A percentile compares a stretch with the other conserved stretches of the same genome.
phyloP scores from a whole-genome alignment of 1,140 invertebrate genomes.

The Propsilocerus akamusi region DNA sequence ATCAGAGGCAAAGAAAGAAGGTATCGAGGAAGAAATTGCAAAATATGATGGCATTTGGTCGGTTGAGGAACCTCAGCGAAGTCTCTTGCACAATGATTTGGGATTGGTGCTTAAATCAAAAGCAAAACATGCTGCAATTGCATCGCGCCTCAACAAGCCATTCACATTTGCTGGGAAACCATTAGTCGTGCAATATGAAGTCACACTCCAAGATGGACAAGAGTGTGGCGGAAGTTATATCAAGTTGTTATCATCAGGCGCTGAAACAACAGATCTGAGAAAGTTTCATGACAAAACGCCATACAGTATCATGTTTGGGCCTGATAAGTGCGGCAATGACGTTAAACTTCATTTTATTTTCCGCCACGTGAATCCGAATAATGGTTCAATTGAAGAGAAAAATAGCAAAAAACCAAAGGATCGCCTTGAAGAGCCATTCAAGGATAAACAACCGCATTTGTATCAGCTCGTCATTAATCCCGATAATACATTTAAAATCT shows the following conservation, averaged over 20 bases:
- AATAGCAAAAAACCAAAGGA: constrained; percentile 79
- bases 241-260: constrained; percentile 63
- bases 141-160: constrained; percentile 56
- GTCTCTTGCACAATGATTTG: constrained; percentile 62
- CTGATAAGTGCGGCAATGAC: constrained; percentile 96
- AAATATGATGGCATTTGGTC: constrained; percentile 83
- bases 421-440: constrained; percentile 73
- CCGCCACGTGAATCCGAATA: constrained; percentile 85
- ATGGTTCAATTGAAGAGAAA: constrained; percentile 74
- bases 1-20: constrained; percentile 88
- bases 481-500: constrained; percentile 64
- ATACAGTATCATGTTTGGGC: constrained; percentile 98
- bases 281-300: constrained; percentile 88
- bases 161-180: constrained; percentile 79
- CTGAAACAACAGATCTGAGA: constrained; percentile 49
- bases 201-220: constrained; percentile 77
- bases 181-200: constrained; percentile 89
- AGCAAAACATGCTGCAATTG: constrained; percentile 91
- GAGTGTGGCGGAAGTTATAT: constrained; percentile 98
- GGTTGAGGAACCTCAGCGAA: constrained; percentile 58
- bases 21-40: constrained; percentile 72
- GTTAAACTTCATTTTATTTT: constrained; percentile 97
- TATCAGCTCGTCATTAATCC: constrained; percentile 79
- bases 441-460: constrained; percentile 89
- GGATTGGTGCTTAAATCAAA: constrained; percentile 86